phyloP scores from a whole-genome alignment of 53 echinoderm and acorn worm genomes.

The Stichopus horrens region DNA sequence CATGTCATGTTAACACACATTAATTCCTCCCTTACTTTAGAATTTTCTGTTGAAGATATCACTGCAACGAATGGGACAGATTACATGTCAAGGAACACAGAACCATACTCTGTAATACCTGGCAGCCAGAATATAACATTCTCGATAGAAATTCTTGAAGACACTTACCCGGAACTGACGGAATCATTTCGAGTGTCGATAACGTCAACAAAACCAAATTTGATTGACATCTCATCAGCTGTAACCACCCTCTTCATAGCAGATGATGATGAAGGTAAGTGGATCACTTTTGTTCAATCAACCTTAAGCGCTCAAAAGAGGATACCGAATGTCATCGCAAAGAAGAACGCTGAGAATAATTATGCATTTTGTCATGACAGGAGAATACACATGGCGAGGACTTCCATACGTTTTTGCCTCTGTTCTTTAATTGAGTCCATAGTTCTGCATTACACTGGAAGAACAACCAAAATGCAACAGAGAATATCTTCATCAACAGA shows the following conservation, averaged over 20 bases:
- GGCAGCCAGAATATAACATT: neutral
- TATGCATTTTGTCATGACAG: too few species aligned
- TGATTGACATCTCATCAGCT: neutral
- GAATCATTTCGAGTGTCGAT: constrained; percentile 22
- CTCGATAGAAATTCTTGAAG: neutral
- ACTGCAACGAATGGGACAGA: neutral
- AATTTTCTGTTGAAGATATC: constrained; percentile 5
- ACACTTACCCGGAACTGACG: neutral
- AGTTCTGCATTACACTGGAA: too few species aligned
- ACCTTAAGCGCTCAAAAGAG: neutral
- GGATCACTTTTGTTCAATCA: neutral
- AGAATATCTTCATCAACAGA: too few species aligned
- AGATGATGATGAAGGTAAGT: constrained; percentile 6
- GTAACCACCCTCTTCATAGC: neutral
- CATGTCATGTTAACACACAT: neutral
- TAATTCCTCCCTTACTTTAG: neutral
- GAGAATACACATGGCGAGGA: too few species aligned
- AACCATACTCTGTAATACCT: neutral
- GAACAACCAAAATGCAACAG: too few species aligned
- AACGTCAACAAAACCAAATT: neutral
- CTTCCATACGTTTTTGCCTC: too few species aligned
- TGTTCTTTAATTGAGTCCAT: too few species aligned
- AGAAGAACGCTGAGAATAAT: too few species aligned
- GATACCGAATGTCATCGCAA: neutral
- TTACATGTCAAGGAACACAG: neutral